Evolutionary conservation across 2,113 vertebrate species (phyloP).

Genomic region (Lagopus muta): DNA sequence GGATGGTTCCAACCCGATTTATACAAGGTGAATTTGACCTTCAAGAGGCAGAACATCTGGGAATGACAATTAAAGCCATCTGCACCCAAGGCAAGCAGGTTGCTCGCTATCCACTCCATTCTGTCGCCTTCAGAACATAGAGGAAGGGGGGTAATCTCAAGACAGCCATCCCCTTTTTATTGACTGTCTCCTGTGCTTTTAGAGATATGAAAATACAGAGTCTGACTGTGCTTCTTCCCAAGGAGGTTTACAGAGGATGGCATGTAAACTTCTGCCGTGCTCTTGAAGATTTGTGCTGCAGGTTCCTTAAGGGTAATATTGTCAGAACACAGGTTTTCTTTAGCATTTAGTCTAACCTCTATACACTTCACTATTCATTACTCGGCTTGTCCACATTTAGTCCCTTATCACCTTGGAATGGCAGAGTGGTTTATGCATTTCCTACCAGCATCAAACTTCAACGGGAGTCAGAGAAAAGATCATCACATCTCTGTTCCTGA

Average conservation of each 20-base stretch:
- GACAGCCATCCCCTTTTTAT: conserved; percentile 75
- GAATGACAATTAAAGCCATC: conserved; percentile 79
- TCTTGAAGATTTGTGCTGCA: not conserved
- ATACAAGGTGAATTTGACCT: conserved; percentile 80
- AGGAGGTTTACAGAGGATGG: not conserved
- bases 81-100: conserved; percentile 77
- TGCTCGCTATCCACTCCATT: conserved; percentile 70
- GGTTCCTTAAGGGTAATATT: not conserved
- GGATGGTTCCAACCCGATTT: conserved; percentile 73
- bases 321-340: not conserved
- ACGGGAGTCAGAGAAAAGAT: not conserved
- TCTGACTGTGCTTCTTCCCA: conserved; percentile 45
- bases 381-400: not conserved
- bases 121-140: conserved; percentile 65
- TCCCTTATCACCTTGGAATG: not conserved
- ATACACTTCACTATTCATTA: accelerated
- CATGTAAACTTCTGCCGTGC: not conserved
- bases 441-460: not conserved
- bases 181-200: conserved; percentile 62
- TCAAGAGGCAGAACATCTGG: conserved; percentile 79
- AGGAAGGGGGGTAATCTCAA: conserved; percentile 68
- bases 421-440: not conserved
- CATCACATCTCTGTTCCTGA: not conserved
- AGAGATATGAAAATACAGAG: conserved; percentile 63
- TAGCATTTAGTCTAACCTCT: not conserved